Conservation (phyloP, 2,888 invertebrate species). For the Allophyes oxyacanthae region DNA sequence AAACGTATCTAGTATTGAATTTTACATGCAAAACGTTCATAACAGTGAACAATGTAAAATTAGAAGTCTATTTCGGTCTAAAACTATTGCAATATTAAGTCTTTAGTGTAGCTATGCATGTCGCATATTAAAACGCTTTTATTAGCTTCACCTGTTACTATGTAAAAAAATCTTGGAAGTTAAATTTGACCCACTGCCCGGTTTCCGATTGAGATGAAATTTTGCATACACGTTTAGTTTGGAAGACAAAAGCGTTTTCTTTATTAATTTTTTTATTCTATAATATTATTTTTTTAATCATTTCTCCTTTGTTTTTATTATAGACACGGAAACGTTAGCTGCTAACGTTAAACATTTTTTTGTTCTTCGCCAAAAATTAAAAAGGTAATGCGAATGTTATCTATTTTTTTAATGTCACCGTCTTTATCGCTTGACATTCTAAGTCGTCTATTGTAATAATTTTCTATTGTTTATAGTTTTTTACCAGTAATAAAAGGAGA, state of each 20-base stretch:
- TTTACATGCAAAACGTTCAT: too few relatives aligned
- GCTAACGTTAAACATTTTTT: not conserved
- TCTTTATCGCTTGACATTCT: conserved; percentile 21
- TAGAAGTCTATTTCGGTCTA: not conserved
- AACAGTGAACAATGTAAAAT: not conserved
- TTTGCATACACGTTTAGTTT: too few relatives aligned
- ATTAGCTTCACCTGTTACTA: too few relatives aligned
- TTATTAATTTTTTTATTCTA: too few relatives aligned
- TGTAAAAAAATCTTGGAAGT: too few relatives aligned
- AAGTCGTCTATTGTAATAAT: not conserved
- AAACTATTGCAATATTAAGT: too few relatives aligned
- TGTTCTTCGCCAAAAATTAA: not conserved
- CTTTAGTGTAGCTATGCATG: too few relatives aligned
- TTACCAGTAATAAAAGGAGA: conserved; percentile 22
- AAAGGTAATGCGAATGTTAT: not conserved
- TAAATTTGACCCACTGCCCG: too few relatives aligned
- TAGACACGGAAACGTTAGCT: not conserved
- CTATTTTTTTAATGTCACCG: conserved; percentile 5
- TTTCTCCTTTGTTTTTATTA: not conserved
- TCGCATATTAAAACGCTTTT: too few relatives aligned
- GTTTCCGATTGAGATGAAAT: too few relatives aligned
- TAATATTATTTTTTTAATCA: not conserved
- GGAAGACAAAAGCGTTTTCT: too few relatives aligned
- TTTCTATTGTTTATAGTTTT: conserved; percentile 11
- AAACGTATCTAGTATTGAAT: too few relatives aligned